Evolutionary conservation across 2,113 vertebrate genomes (phyloP).

Genomic region (Pteropus alecto): DNA sequence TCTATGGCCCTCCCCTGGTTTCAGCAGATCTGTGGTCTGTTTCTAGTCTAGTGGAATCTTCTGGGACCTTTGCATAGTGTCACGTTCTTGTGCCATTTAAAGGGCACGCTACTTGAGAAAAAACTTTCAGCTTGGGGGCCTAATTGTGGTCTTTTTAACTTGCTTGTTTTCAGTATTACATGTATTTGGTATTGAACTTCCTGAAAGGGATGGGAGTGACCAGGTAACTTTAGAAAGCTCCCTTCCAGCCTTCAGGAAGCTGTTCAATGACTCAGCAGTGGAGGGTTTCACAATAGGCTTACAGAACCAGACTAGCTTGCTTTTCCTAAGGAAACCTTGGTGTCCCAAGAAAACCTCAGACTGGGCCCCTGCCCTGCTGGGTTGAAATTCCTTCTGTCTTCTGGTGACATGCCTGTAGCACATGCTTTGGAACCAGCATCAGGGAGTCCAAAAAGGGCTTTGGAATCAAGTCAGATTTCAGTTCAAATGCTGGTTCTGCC

Average conservation of each 20-base stretch:
- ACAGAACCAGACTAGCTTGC: conserved; percentile 53
- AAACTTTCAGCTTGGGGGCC: neutral
- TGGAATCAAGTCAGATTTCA: conserved; percentile 34
- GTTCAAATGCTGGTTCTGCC: neutral
- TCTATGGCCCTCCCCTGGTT: neutral
- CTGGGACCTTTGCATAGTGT: neutral
- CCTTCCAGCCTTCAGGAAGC: neutral
- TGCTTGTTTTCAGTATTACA: neutral
- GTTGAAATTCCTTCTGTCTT: conserved; percentile 37
- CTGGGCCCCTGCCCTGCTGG: neutral
- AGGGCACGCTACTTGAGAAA: neutral
- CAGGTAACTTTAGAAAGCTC: conserved; percentile 36
- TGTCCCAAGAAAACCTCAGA: conserved; percentile 48
- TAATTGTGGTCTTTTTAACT: neutral
- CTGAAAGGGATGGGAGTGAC: neutral
- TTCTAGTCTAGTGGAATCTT: neutral
- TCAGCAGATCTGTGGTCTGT: neutral
- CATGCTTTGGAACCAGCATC: neutral
- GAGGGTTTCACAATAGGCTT: conserved; percentile 48
- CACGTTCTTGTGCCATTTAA: conserved; percentile 20
- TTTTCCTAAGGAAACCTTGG: conserved; percentile 52
- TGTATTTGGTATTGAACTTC: neutral
- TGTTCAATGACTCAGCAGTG: conserved; percentile 49
- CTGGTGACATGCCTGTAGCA: neutral
- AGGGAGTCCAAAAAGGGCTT: neutral